These are phyloP conservation scores for Asarcornis scutulata DNA, from an alignment of 2,113 vertebrate genomes.

Conservation along the genomic window DNA sequence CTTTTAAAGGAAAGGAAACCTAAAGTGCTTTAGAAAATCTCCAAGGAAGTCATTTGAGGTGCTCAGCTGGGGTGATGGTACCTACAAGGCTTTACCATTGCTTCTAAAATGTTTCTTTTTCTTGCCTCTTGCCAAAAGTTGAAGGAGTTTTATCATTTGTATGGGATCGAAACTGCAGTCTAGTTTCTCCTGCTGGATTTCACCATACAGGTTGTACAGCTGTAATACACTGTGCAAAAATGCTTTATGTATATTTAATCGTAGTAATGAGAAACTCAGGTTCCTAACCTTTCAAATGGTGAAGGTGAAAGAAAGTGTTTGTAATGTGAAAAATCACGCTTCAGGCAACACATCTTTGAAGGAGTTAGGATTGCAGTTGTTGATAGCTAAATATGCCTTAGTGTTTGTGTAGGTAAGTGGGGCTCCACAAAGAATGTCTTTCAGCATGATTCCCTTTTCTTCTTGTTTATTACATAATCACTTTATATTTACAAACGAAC, in stretches of 20 bases:
- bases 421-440: not conserved
- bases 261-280: not conserved
- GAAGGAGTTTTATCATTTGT: not conserved
- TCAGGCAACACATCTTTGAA: not conserved
- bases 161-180: not conserved
- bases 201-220: accelerated
- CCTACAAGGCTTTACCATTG: not conserved
- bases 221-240: not conserved
- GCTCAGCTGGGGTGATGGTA: not conserved
- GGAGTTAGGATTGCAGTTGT: not conserved
- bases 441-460: not conserved
- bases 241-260: not conserved
- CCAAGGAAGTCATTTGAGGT: not conserved
- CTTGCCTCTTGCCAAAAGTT: accelerated
- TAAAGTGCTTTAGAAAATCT: not conserved
- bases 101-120: not conserved
- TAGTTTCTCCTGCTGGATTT: not conserved
- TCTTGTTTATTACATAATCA: not conserved
- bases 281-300: not conserved
- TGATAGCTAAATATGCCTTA: not conserved
- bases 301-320: not conserved
- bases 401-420: not conserved
- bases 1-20: not conserved
- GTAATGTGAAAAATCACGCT: not conserved
- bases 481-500: not conserved